These are phyloP conservation scores for Malthinus flaveolus DNA, from an alignment of 2,888 invertebrate genomes.

Conservation along the genomic window DNA sequence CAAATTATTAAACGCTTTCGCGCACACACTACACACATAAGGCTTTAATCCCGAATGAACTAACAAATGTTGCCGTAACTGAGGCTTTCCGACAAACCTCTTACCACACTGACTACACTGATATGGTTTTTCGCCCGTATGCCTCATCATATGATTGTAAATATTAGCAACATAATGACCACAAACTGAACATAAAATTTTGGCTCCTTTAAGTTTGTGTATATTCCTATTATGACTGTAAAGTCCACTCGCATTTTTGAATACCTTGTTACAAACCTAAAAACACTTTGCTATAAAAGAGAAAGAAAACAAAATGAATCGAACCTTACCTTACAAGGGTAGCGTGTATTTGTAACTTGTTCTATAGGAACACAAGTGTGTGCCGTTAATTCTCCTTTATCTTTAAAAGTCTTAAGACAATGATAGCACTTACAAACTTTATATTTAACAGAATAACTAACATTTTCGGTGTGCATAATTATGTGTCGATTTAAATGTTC, in stretches of 20 bases:
- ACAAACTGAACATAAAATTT: conserved; percentile 43
- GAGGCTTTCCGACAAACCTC: conserved; percentile 39
- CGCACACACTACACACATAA: conserved; percentile 45
- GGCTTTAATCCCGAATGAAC: conserved; percentile 45
- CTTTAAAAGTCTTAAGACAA: conserved; percentile 42
- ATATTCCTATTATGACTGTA: conserved; percentile 41
- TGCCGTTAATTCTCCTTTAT: conserved; percentile 34
- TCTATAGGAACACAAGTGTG: conserved; percentile 40
- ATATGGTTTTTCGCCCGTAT: conserved; percentile 39
- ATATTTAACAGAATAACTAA: conserved; percentile 43
- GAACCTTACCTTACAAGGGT: conserved; percentile 36
- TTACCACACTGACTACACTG: conserved; percentile 43
- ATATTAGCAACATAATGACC: conserved; percentile 43
- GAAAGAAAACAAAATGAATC: not conserved
- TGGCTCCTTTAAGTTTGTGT: conserved; percentile 38
- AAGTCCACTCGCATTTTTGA: conserved; percentile 39
- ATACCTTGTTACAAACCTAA: conserved; percentile 41
- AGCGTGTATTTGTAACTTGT: conserved; percentile 30
- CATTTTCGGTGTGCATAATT: conserved; percentile 44
- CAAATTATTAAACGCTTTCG: conserved; percentile 44
- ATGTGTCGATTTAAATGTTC: conserved; percentile 44
- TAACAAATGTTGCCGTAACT: conserved; percentile 40
- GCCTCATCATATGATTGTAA: conserved; percentile 43
- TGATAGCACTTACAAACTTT: conserved; percentile 40
- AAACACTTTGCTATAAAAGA: not conserved